A percentile compares a stretch with the other conserved stretches of the same genome.
Evolutionary conservation across 2,888 invertebrate species (phyloP).

Genomic region (Miltochrista miniata): DNA sequence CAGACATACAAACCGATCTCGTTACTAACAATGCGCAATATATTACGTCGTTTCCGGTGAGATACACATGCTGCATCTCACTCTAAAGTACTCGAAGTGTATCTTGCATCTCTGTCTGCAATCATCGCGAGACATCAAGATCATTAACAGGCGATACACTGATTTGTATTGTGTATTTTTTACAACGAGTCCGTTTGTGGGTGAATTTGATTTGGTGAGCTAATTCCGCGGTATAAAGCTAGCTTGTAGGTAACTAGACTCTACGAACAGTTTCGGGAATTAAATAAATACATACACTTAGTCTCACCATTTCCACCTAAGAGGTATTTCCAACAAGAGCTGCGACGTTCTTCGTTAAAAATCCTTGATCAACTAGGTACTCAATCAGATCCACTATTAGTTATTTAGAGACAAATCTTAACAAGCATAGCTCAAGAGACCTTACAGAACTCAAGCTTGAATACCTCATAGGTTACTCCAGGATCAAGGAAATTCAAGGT

Average conservation of each 20-base stretch:
- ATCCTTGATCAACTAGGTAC: too few relatives aligned
- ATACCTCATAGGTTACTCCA: too few relatives aligned
- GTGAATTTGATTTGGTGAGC: conserved; percentile 34
- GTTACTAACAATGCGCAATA: conserved; percentile 82
- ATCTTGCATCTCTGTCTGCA: conserved; percentile 51
- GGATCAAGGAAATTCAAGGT: too few relatives aligned
- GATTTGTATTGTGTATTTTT: conserved; percentile 68
- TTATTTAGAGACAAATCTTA: too few relatives aligned
- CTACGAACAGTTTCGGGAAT: too few relatives aligned
- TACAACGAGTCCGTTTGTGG: conserved; percentile 32
- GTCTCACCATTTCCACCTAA: too few relatives aligned
- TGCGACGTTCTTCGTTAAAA: too few relatives aligned
- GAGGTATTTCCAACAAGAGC: too few relatives aligned
- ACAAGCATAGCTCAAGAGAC: too few relatives aligned
- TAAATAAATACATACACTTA: too few relatives aligned
- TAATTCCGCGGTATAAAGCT: conserved; percentile 21
- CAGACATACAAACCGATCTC: conserved; percentile 75
- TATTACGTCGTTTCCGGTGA: conserved; percentile 80
- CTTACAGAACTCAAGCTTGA: too few relatives aligned
- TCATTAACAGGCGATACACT: conserved; percentile 78
- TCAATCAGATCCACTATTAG: too few relatives aligned
- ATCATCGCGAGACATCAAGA: conserved; percentile 70
- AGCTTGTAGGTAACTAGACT: not conserved
- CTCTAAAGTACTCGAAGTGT: conserved; percentile 27
- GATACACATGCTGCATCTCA: conserved; percentile 54